Percentiles rank a stretch among this genome's conserved stretches.
Evolutionary conservation across 1,140 invertebrate species (phyloP).

Genomic region (Drosophila busckii): DNA sequence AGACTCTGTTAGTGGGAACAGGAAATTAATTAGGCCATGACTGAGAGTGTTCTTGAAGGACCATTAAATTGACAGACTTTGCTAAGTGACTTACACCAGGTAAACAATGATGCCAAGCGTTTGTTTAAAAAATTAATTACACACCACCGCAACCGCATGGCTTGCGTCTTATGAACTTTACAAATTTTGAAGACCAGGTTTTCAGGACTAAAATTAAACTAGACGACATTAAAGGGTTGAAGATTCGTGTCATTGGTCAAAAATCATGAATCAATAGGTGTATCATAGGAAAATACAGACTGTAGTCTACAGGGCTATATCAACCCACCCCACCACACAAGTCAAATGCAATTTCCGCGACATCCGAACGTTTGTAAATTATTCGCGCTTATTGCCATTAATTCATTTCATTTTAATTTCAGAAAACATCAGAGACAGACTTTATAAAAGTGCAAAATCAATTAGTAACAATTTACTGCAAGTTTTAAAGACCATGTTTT

Average conservation of each 20-base stretch:
- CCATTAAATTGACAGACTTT: conserved; percentile 14
- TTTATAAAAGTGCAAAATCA: conserved; percentile 55
- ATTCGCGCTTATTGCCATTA: not conserved
- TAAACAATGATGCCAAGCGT: not conserved
- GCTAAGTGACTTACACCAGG: conserved; percentile 5
- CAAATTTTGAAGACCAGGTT: conserved; percentile 12
- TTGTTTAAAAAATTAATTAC: conserved; percentile 57
- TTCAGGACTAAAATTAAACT: too few species aligned
- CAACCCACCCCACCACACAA: too few species aligned
- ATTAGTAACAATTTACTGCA: conserved; percentile 62
- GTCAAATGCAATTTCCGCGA: too few species aligned
- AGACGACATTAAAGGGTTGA: too few species aligned
- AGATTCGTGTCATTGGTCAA: too few species aligned
- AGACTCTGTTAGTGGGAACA: too few species aligned
- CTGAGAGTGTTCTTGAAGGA: too few species aligned
- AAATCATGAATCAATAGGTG: too few species aligned
- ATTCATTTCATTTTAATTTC: conserved; percentile 39
- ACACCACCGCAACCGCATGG: conserved; percentile 37
- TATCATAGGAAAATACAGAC: too few species aligned
- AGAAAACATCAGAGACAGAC: conserved; percentile 20
- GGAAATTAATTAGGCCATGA: too few species aligned
- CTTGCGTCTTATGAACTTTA: conserved; percentile 26
- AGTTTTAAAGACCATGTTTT: conserved; percentile 9
- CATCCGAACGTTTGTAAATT: too few species aligned
- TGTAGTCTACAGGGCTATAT: too few species aligned